A percentile compares a stretch with the other conserved stretches of the same genome.
phyloP scores from a whole-genome alignment of 2,113 vertebrate genomes.

The Tichodroma muraria region DNA sequence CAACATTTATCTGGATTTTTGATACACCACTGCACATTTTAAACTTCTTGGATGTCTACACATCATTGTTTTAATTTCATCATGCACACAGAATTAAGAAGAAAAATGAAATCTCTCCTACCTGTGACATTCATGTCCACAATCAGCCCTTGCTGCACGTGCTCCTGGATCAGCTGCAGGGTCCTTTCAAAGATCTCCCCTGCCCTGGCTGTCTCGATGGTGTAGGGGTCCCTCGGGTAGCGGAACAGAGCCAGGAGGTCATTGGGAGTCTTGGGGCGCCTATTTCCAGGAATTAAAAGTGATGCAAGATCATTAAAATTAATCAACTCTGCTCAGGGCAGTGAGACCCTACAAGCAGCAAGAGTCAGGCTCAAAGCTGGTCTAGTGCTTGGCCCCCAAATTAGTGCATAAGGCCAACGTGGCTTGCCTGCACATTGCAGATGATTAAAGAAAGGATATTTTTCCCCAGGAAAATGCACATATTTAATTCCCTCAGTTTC shows the following conservation, averaged over 20 bases:
- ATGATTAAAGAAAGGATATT: not conserved
- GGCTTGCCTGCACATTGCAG: not conserved
- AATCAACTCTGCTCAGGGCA: not conserved
- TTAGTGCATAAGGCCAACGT: accelerated
- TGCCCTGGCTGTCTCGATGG: constrained; percentile 66
- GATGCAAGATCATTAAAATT: not conserved
- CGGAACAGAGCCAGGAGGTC: constrained; percentile 71
- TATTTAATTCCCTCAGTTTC: not conserved
- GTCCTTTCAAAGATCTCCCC: constrained; percentile 73
- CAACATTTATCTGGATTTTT: not conserved
- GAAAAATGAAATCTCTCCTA: not conserved
- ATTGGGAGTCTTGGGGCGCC: constrained; percentile 67
- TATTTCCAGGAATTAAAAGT: not conserved
- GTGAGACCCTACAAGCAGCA: not conserved
- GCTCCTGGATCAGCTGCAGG: constrained; percentile 70
- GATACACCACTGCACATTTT: not conserved
- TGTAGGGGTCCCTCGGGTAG: constrained; percentile 71
- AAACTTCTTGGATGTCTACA: not conserved
- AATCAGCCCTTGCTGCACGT: constrained; percentile 62
- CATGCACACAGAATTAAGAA: accelerated
- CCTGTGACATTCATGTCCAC: constrained; percentile 69
- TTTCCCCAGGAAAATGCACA: not conserved
- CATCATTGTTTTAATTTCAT: not conserved
- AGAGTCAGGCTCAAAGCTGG: not conserved
- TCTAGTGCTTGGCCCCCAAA: not conserved